Conservation (phyloP, 2,888 invertebrate species). For the Trachelus iudaicus region DNA sequence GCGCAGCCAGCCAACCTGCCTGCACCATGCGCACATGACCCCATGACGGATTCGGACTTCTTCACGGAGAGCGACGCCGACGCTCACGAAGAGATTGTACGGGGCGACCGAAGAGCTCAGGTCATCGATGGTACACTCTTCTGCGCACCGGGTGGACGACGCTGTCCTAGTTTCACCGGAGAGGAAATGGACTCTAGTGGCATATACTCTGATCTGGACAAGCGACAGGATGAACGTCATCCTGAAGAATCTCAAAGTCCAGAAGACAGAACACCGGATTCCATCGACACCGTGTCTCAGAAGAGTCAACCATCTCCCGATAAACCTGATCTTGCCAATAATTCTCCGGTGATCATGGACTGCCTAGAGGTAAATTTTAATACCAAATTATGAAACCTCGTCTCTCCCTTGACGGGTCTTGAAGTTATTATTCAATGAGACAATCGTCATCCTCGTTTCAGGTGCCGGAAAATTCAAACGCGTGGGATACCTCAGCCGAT, state of each 20-base stretch:
- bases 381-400: neutral
- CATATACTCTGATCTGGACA: conserved; percentile 88
- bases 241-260: conserved; percentile 50
- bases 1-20: conserved; percentile 66
- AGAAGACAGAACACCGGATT: conserved; percentile 76
- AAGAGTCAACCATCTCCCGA: conserved; percentile 66
- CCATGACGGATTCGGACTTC: conserved; percentile 93
- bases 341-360: conserved; percentile 52
- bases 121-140: conserved; percentile 93
- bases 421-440: neutral
- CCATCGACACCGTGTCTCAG: conserved; percentile 69
- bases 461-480: conserved; percentile 30
- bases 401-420: neutral
- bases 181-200: conserved; percentile 94
- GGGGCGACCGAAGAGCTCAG: conserved; percentile 79
- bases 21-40: conserved; percentile 78
- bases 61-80: conserved; percentile 92
- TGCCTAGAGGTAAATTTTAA: conserved; percentile 42
- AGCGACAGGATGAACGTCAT: conserved; percentile 73
- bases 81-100: conserved; percentile 80
- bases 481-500: conserved; percentile 39
- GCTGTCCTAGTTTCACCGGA: conserved; percentile 63
- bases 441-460: conserved; percentile 10
- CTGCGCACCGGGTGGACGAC: conserved; percentile 67
- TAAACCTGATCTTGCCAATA: conserved; percentile 54